Conservation (phyloP, 1,140 invertebrate species). For the Cyphomyrmex costatus region DNA sequence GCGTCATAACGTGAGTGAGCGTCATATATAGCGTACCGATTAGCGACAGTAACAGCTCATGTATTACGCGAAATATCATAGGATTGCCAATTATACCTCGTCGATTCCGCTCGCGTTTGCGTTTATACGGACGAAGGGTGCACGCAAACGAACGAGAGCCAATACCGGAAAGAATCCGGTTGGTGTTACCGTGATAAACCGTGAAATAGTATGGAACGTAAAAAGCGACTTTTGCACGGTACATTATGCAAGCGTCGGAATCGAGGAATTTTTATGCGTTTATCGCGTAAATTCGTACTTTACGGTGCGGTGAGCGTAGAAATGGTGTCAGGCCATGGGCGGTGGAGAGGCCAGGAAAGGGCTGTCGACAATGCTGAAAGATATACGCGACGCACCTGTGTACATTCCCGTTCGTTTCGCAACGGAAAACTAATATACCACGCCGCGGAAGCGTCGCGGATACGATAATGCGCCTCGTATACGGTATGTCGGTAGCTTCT, state of each 20-base stretch:
- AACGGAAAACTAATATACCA: slow-evolving; percentile 62
- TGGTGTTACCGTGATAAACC: slow-evolving; percentile 48
- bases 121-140: background rate
- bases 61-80: background rate
- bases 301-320: slow-evolving; percentile 43
- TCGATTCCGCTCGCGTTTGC: background rate
- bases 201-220: slow-evolving; percentile 37
- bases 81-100: background rate
- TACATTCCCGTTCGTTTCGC: slow-evolving; percentile 62
- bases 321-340: slow-evolving; percentile 56
- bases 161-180: background rate
- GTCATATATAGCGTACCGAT: too few species aligned
- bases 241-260: slow-evolving; percentile 56
- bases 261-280: slow-evolving; percentile 68
- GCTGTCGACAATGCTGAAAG: slow-evolving; percentile 57
- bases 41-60: background rate
- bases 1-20: background rate
- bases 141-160: background rate
- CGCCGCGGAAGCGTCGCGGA: slow-evolving; percentile 1
- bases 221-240: slow-evolving; percentile 40
- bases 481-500: background rate
- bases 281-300: slow-evolving; percentile 57
- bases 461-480: slow-evolving; percentile 50
- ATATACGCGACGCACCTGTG: slow-evolving; percentile 69
- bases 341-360: slow-evolving; percentile 56